phyloP scores from a whole-genome alignment of 2,797 vertebrate genomes.

The Psittacula derbiana region DNA sequence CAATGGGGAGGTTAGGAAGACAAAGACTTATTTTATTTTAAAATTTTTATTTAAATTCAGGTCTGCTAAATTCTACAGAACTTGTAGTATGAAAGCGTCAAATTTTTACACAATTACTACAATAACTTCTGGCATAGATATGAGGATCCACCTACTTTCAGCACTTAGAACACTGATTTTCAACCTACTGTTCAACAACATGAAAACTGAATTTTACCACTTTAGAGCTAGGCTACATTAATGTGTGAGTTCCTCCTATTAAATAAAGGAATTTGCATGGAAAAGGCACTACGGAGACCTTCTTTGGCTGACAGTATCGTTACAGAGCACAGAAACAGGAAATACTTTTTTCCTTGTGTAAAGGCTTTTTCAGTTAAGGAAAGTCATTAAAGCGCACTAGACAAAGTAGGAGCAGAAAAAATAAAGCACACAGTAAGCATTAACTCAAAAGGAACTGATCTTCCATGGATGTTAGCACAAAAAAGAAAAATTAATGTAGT shows the following conservation, averaged over 20 bases:
- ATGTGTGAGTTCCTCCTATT: not conserved
- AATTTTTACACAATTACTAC: not conserved
- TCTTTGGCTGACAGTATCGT: not conserved
- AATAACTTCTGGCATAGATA: not conserved
- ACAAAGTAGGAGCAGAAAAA: not conserved
- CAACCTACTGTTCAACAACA: not conserved
- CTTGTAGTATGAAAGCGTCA: not conserved
- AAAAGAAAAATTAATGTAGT: not conserved
- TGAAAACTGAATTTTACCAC: not conserved
- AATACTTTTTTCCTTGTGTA: not conserved
- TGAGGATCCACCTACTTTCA: not conserved
- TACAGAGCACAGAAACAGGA: not conserved
- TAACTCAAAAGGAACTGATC: constrained; percentile 8
- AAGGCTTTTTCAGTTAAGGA: not conserved
- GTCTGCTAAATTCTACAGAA: not conserved
- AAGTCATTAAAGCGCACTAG: constrained; percentile 12
- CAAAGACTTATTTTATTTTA: no score
- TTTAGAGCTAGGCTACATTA: not conserved
- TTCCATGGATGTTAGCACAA: not conserved
- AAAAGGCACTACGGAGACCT: not conserved
- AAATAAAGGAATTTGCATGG: not conserved
- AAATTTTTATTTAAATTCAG: not conserved
- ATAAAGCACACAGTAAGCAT: not conserved
- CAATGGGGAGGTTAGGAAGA: not conserved
- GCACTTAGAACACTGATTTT: not conserved